Base-by-base conservation (phyloP, 2,797 vertebrate genomes). In the Parauchenoglanis punctatus region DNA sequence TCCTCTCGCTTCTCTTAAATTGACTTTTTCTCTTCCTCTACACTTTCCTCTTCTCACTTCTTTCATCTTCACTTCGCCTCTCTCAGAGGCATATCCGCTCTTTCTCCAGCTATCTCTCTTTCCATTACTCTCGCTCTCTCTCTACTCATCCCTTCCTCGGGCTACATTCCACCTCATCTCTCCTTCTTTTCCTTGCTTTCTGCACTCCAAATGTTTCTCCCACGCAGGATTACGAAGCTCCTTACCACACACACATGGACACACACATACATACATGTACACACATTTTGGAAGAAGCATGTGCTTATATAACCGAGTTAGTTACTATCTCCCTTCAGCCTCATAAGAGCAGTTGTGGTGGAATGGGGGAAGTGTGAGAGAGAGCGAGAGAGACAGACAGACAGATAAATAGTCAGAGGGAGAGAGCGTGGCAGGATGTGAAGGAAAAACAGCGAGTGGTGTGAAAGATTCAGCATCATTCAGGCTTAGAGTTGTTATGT, bases 221-320 rank as follows among this genome's bases (percentile, higher is more conserved):
- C 86, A 88, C 88, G 56, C 87, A 90, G 77, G 90, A 90, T 89
- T 90, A 89, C 85, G 23, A 87, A 70, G 46, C 86, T 61, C 81
- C 78, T 56, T 58, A 59, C 78, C 70, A 84, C 86, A 86, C 86
- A 87, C 73, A 83, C 52, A 72, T 25, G 81, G 54, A 78, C 49
- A 68, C 73, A 86, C 72, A 87, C n/a, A 87, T 15, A 75, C 5
- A 49, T 7, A 75, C 13, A 73, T 40, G 81, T 56, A 75, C 78
- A 20, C 46, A 87, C 58, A 86, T 58, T 75, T 68, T 81, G 67
- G 78, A 76, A 88, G 75, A 84, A 68, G 31, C 31, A n/a, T 80
- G 73, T 68, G 75, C 83, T 88, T 88, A 88, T 85, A 75, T 88
- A 88, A 88, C 54, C 10, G 65, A 73, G 76, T 80, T 70, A 81